These are phyloP conservation scores for Perca schrenkii DNA, from an alignment of 2,113 vertebrate genomes.

Conservation along the genomic window DNA sequence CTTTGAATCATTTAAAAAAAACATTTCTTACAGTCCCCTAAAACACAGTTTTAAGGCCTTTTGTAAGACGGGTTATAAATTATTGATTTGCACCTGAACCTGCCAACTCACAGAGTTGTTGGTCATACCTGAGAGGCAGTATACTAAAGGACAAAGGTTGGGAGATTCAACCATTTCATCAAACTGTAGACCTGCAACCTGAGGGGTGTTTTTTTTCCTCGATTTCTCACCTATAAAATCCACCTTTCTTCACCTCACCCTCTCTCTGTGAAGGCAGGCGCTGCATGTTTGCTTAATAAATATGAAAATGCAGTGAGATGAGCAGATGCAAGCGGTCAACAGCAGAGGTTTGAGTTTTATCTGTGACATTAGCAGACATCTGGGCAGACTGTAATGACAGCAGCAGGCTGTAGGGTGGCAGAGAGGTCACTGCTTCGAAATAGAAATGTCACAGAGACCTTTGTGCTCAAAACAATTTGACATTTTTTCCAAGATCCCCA, in stretches of 20 bases:
- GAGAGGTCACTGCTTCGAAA: constrained; percentile 25
- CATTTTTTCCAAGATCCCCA: constrained; percentile 51
- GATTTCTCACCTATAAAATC: background rate
- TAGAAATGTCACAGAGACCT: constrained; percentile 65
- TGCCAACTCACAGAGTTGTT: background rate
- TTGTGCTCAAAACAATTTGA: constrained; percentile 58
- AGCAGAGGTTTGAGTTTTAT: background rate
- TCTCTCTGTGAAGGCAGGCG: background rate
- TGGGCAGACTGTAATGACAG: constrained; percentile 1
- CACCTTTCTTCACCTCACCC: constrained; percentile 1
- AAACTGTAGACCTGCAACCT: background rate
- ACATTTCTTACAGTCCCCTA: background rate
- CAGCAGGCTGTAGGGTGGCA: constrained; percentile 19
- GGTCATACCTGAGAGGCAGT: background rate
- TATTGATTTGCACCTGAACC: background rate
- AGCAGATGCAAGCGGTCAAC: constrained; percentile 2
- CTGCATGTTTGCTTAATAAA: background rate
- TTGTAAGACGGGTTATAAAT: constrained; percentile 1
- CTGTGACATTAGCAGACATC: constrained; percentile 43
- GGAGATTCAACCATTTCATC: background rate
- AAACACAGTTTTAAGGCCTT: constrained; percentile 13
- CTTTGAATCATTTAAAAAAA: constrained; percentile 24
- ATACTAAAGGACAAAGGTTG: background rate
- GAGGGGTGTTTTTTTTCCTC: background rate
- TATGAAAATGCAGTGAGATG: constrained; percentile 27